Base-by-base conservation (phyloP, 2,888 invertebrate species). In the Protophormia terraenovae region DNA sequence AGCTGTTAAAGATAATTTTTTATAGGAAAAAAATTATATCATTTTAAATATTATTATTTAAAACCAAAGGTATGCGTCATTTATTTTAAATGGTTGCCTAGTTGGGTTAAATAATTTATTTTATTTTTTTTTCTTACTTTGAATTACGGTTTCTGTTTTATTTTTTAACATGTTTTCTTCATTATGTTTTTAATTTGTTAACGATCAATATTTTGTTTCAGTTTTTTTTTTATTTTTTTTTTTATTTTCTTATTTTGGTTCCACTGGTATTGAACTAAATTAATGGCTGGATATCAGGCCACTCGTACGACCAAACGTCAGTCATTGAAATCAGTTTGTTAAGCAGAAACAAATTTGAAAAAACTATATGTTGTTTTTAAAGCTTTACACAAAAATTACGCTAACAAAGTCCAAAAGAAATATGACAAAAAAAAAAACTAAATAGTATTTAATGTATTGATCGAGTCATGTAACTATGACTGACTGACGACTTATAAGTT, bases 191-290 rank as follows among this genome's bases (percentile, higher is more conserved):
- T 76, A 84, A 80, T 84, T 84, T 80, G 76, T 76, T 84, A 80
- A 76, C 84, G 64, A 81, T 84, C 77, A 77, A 77, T 81, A 80
- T 55, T 53, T 82, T 64, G 29, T 58, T 22, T 53, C n/a, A n/a
- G n/a, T 29, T 50, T 47, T 60, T 24, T 67, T 67, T 24, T 67
- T 38, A 12, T 60, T 72, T 45, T 60, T 32, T 66, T 45, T 45
- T 24, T 22, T 53, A 27, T 67, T 50, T 60, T 71, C 29, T 62
- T n/a, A 14, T 75, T 50, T 62, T 41, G 29, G 1, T 64, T 45
- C 22, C 60, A 84, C 53, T 75, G 82, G 69, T 82, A 78, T 85
- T 85, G 85, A 85, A 85, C 78, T 75, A 82, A 85, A 82, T 72
- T 75, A 82, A 72, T 73, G 80, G 47, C 60, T 78, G 64, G 32